phyloP scores from a whole-genome alignment of 2,888 invertebrate species.

The Troglohyphantes excavatus region DNA sequence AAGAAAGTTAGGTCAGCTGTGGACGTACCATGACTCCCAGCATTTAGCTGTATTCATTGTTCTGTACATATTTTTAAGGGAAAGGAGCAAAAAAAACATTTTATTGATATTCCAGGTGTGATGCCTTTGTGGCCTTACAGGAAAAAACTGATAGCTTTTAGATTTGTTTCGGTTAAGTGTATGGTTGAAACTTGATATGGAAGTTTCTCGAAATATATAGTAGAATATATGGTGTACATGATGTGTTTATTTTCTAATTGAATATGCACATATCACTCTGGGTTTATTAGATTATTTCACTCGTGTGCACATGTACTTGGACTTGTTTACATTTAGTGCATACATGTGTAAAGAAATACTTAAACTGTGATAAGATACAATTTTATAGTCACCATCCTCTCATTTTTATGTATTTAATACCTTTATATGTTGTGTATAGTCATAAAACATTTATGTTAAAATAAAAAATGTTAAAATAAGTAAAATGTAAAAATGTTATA shows the following conservation, averaged over 20 bases:
- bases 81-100: no score
- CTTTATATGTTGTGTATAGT: no score
- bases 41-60: no score
- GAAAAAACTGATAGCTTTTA: background rate
- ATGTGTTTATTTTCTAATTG: background rate
- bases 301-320: background rate
- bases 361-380: background rate
- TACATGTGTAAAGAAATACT: background rate
- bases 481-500: no score
- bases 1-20: background rate
- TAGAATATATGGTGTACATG: background rate
- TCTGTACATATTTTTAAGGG: background rate
- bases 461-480: no score
- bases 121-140: no score
- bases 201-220: no score
- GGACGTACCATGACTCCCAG: background rate
- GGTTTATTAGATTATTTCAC: background rate
- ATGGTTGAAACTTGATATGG: background rate
- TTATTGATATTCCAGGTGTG: no score
- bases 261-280: background rate
- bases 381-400: no score
- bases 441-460: no score
- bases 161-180: background rate
- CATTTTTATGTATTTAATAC: no score
- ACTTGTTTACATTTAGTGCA: background rate